Evolutionary conservation across 2,888 invertebrate genomes (phyloP), one percentile per base, ranked within the genome.

Genomic region (Lasioglossum marginatum): DNA sequence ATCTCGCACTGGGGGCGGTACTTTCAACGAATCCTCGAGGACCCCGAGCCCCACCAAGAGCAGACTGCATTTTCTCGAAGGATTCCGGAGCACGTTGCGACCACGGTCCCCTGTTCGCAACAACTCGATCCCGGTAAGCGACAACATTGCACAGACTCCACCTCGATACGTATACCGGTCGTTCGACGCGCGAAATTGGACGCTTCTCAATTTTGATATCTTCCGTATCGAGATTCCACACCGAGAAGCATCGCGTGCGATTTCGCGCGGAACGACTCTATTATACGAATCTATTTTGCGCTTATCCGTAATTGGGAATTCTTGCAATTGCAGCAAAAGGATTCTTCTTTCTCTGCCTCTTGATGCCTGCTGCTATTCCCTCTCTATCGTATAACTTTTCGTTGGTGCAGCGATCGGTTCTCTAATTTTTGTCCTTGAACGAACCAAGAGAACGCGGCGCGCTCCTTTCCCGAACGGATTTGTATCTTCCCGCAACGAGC

Each of bases 71-170:
- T 96, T 97, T 92, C 96, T 97, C 92, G 96, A 97, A 91, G 97
- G 97, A 90, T 96, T 97, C 94, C 95, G 96, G 88, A 96, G 96
- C 94, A 96, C 97, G 10, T 94, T 97, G 88, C 95, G 96, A 84
- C 93, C 95, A 77, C 93, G 95, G 52, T 95, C 95, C 43, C 95
- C 95, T 34, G 93, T 94, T 86, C 95, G 95, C 91, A 94, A 92
- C 88, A 93, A 93, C 88, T 91, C 94, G 85, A 92, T 94, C 85
- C 94, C 95, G 94, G 95, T 95, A 93, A 95, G 95, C 90, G 80
- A 81, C 34, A 74, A 72, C n/a, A 60, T 23, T 48, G 16, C 60
- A 72, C 60, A 73, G 40, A 48, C 70, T 82, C 8, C 43, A 2
- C 71, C 6, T 68, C 78, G 12, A 34, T 43, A 34, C 31, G 4